These are phyloP conservation scores for Galerucella nymphaeae DNA, from an alignment of 2,888 invertebrate species.

Conservation along the genomic window DNA sequence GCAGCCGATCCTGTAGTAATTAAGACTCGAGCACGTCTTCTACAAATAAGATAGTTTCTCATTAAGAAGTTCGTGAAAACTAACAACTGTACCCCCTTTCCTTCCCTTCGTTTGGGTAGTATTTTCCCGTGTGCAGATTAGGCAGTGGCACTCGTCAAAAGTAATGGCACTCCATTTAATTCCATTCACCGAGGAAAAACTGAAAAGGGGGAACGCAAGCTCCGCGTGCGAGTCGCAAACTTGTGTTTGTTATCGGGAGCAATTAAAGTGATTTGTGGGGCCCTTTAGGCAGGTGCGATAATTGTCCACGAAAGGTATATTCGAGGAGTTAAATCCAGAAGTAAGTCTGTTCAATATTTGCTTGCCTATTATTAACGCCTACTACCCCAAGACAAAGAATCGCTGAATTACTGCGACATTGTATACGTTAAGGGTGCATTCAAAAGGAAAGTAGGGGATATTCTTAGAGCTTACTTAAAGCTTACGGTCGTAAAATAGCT, in stretches of 20 bases:
- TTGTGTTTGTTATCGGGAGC: constrained; percentile 53
- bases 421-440: constrained; percentile 24
- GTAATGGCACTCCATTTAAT: constrained; percentile 29
- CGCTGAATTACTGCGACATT: constrained; percentile 27
- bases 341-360: constrained; percentile 32
- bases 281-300: constrained; percentile 56
- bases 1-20: constrained; percentile 11
- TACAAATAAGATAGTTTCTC: constrained; percentile 30
- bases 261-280: constrained; percentile 61
- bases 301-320: constrained; percentile 53
- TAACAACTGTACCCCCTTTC: constrained; percentile 10
- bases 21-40: constrained; percentile 13
- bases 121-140: constrained; percentile 3
- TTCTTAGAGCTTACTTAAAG: constrained; percentile 22
- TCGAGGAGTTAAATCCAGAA: constrained; percentile 25
- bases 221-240: constrained; percentile 22
- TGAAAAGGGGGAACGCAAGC: constrained; percentile 31
- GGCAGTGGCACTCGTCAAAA: constrained; percentile 19
- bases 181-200: constrained; percentile 31
- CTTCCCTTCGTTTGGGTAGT: not conserved
- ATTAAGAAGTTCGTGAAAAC: constrained; percentile 20
- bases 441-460: constrained; percentile 12
- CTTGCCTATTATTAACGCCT: constrained; percentile 31
- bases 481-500: constrained; percentile 29
- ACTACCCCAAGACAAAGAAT: constrained; percentile 29